Conservation (phyloP, 1,140 invertebrate genomes). For the Cydia amplana region DNA sequence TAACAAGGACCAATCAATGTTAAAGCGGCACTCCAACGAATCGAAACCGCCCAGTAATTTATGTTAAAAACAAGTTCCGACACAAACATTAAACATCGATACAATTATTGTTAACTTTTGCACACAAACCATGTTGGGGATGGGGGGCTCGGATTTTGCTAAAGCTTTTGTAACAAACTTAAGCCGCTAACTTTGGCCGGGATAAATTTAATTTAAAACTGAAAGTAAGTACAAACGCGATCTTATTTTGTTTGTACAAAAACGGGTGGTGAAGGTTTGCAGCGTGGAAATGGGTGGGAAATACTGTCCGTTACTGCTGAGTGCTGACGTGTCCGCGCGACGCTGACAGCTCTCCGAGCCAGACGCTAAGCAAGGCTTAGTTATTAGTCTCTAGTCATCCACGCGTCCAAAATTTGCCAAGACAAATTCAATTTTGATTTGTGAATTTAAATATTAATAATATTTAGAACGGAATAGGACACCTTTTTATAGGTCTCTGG, state of each 20-base stretch:
- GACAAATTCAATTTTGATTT: no score
- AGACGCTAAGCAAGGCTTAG: background rate
- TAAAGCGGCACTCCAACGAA: background rate
- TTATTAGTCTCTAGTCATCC: background rate
- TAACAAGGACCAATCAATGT: background rate
- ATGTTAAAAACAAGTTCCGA: slow-evolving; percentile 4
- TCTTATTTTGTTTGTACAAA: slow-evolving; percentile 14
- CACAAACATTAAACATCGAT: slow-evolving; percentile 23
- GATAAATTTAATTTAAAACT: slow-evolving; percentile 14
- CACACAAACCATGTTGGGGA: slow-evolving; percentile 15
- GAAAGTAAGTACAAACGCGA: slow-evolving; percentile 16
- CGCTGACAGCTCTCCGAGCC: background rate
- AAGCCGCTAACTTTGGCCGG: slow-evolving; percentile 24
- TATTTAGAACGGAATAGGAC: no score
- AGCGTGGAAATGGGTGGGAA: slow-evolving; percentile 1
- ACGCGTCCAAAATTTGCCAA: no score
- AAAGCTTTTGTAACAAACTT: slow-evolving; percentile 30
- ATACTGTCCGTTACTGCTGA: background rate
- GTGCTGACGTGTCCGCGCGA: background rate
- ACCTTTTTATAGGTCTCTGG: no score
- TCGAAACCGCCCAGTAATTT: slow-evolving; percentile 11
- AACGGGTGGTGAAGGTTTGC: background rate
- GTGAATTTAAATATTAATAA: no score
- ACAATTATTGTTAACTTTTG: slow-evolving; percentile 11
- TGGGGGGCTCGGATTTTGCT: background rate